Evolutionary conservation across 2,888 invertebrate species (phyloP), one percentile per base, ranked within the genome.

Genomic region (Cyclophora albipunctata): DNA sequence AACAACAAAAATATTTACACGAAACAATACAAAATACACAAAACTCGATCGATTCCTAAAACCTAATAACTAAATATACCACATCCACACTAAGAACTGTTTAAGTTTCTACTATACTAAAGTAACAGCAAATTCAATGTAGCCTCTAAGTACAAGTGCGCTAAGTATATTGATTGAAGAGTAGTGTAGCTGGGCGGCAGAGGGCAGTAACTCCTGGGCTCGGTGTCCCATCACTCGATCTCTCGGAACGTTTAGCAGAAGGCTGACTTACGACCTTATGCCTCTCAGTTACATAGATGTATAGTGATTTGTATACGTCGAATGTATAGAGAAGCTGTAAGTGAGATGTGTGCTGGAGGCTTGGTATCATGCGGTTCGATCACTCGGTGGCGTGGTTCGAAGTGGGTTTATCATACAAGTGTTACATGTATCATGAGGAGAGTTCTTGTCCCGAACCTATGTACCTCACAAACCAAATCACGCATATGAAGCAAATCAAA

Each of bases 311-410:
- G 73, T 75, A 70, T 71, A 80, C 73, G 73, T 78, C 76, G 73
- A 78, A 84, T 84, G 84, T 85, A 79, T 82, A 80, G 84, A 85
- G 81, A 87, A 88, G 87, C 87, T 87, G 85, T 83, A 74, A 77
- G 86, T 87, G 86, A 85, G 81, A 84, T 88, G 86, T 86, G 85
- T 84, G 84, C 85, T 84, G 81, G 85, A 85, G 85, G 84, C 84
- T 84, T 80, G 80, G 84, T 81, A 81, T 81, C 87, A 87, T 87
- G 86, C 87, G 86, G 75, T 80, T 86, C 85, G 77, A 84, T 88
- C 87, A 88, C 88, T 87, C 88, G 88, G 88, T 88, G 88, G 88
- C 88, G 87, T 89, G 89, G 87, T 85, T 80, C 79, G 75, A 79
- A 80, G 81, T 78, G 77, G 75, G 67, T 75, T 69, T 78, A 81